phyloP scores from a whole-genome alignment of 2,888 invertebrate species.

The Eristalinus sepulchralis region DNA sequence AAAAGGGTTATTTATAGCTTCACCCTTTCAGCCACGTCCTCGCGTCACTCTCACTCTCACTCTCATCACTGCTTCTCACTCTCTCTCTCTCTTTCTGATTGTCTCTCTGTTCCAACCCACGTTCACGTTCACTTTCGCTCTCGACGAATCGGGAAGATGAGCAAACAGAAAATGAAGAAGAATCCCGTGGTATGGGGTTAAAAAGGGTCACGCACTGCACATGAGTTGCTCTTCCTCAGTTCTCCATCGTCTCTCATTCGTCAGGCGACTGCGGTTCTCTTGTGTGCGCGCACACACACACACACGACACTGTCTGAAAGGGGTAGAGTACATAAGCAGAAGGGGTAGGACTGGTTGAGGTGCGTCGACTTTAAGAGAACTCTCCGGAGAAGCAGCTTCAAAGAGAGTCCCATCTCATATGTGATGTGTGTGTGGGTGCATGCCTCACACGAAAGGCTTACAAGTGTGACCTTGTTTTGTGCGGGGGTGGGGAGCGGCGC shows the following conservation, averaged over 20 bases:
- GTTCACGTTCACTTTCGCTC: conserved; percentile 61
- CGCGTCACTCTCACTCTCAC: neutral
- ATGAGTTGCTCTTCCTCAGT: neutral
- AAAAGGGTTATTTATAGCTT: conserved; percentile 48
- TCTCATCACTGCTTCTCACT: neutral
- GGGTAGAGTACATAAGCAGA: conserved; percentile 45
- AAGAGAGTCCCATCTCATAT: neutral
- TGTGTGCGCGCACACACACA: conserved; percentile 11
- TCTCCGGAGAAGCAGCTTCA: neutral
- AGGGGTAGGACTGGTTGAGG: conserved; percentile 30
- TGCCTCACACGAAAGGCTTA: conserved; percentile 29
- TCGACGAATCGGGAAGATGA: conserved; percentile 30
- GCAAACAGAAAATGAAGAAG: neutral
- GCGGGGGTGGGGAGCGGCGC: neutral
- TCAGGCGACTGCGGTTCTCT: conserved; percentile 15
- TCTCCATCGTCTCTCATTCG: conserved; percentile 31
- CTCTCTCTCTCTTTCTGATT: neutral
- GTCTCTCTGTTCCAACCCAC: neutral
- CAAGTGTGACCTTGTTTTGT: neutral
- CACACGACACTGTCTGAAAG: neutral
- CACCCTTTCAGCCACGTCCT: neutral
- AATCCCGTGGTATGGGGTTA: conserved; percentile 7
- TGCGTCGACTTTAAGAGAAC: conserved; percentile 39
- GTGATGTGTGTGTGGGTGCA: neutral
- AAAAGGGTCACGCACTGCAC: conserved; percentile 40